These are phyloP conservation scores for Pontoporia blainvillei DNA, from an alignment of 2,113 vertebrate species.

Conservation along the genomic window DNA sequence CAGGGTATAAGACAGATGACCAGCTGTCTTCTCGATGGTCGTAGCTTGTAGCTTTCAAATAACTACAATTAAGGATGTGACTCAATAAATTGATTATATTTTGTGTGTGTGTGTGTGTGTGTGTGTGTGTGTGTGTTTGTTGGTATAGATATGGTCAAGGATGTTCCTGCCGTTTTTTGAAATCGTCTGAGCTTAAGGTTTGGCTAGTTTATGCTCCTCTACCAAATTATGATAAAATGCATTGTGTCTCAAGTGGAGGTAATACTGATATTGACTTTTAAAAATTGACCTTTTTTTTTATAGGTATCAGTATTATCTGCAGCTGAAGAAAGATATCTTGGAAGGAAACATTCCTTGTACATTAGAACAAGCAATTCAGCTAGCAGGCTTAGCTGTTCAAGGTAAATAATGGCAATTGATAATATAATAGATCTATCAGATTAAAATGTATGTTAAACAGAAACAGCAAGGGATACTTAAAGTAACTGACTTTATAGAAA, in stretches of 20 bases:
- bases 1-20: not conserved
- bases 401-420: slow-evolving; percentile 81
- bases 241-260: not conserved
- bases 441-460: not conserved
- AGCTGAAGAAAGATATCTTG: slow-evolving; percentile 97
- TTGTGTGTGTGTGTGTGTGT: too few relatives aligned
- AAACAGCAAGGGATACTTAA: not conserved
- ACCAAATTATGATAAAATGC: not conserved
- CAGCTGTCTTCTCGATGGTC: not conserved
- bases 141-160: not conserved
- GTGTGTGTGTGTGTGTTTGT: not conserved
- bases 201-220: not conserved
- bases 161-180: not conserved
- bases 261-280: not conserved
- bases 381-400: slow-evolving; percentile 97
- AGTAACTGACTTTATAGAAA: not conserved
- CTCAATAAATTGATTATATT: not conserved
- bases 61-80: not conserved
- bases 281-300: not conserved
- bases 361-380: slow-evolving; percentile 92
- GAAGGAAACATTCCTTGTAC: slow-evolving; percentile 95
- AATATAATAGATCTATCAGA: not conserved
- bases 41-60: not conserved
- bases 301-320: slow-evolving; percentile 99
- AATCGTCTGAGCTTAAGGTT: not conserved